phyloP scores from a whole-genome alignment of 2,888 invertebrate species.

The Geophilus truncorum region DNA sequence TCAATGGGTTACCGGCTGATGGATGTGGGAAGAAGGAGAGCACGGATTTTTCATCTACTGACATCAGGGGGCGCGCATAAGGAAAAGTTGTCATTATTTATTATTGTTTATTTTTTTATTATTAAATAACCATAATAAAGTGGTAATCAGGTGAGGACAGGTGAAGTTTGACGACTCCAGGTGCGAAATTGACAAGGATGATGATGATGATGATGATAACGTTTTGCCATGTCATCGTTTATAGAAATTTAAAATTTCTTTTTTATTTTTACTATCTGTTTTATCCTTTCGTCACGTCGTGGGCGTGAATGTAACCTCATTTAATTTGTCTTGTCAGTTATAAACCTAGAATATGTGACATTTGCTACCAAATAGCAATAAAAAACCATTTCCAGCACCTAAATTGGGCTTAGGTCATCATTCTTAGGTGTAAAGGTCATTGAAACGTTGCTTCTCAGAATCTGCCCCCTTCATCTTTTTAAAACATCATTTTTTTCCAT shows the following conservation, averaged over 20 bases:
- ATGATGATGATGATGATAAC: neutral
- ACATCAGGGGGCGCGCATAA: neutral
- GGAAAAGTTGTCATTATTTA: neutral
- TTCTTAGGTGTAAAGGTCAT: neutral
- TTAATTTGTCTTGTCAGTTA: neutral
- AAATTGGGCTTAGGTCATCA: constrained; percentile 3
- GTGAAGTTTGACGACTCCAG: neutral
- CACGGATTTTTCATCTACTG: neutral
- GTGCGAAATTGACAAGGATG: neutral
- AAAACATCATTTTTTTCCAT: neutral
- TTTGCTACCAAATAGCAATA: neutral
- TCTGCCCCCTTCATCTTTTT: neutral
- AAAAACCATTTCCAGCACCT: neutral
- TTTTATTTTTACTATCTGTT: neutral
- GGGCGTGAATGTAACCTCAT: neutral
- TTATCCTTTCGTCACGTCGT: neutral
- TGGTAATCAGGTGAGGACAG: neutral
- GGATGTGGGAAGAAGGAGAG: constrained; percentile 8
- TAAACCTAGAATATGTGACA: neutral
- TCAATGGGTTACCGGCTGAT: constrained; percentile 17
- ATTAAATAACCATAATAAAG: too few relatives aligned
- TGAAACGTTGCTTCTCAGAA: neutral
- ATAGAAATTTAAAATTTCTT: neutral
- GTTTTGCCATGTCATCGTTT: neutral
- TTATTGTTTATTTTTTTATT: too few relatives aligned